Base-by-base conservation (phyloP, 2,888 invertebrate species). In the Aphelenchoides bicaudatus region DNA sequence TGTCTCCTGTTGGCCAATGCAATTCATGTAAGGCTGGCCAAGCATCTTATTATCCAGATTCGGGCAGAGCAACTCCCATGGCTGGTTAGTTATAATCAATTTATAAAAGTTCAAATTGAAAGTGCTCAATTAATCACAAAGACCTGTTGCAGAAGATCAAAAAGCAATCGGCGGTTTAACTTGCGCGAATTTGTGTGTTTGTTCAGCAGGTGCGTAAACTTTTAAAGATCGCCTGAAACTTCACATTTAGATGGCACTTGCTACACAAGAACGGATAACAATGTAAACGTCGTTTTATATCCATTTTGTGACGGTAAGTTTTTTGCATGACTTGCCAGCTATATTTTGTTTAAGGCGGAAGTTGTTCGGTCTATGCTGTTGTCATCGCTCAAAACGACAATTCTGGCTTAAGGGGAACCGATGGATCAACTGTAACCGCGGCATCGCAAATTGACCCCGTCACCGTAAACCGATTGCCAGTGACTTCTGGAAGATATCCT, bases 131-230 rank as follows among this genome's bases (percentile, higher is more conserved):
- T 16, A 34, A 34, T 34, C 16, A 34, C 13, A 34, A 34, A 34
- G 13, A 34, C 13, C 13, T 34, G 34, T 13, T 34, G 13, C 16
- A 34, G 10, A 16, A 10, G 30, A 51, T 21, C 16, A 51, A 21
- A 51, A 51, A 30, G 52, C 52, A 8, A 51, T 51, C 3, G 52
- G 52, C 28, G 52, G 47, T 1, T 19, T 37, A 8, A 51, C 31
- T 21, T 51, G 52, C 25, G 28, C 31, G 21, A 51, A 51, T 21
- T 34, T 51, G 1, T 51, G 52, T 3, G 52, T 51, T 1, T 51
- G 52, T 39, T 2, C 1, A 1, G 25, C 52, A 1, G 52, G 43
- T 43, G 8, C 23, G 43, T 43, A 21, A 13, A 34, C 13, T 25
- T 8, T 43, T 43, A 21, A 6, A 43, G n/a, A 21, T 43, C 23